A percentile compares a stretch with the other conserved stretches of the same genome.
Conservation (phyloP, 2,888 invertebrate species). For the Sympetrum striolatum region DNA sequence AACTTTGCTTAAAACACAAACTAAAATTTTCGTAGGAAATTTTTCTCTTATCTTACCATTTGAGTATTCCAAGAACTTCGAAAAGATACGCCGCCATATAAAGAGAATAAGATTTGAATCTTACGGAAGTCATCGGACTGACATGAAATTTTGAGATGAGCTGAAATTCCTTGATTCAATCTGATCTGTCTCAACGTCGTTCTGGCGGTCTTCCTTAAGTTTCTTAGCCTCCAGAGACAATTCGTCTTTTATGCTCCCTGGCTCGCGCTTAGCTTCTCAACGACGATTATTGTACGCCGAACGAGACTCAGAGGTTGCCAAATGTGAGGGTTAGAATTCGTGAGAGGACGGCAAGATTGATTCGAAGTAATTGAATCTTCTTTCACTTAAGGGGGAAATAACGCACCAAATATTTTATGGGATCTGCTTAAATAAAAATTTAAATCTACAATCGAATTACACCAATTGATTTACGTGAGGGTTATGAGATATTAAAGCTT, state of each 20-base stretch:
- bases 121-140: no score
- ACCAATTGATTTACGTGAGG: background rate
- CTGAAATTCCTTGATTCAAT: background rate
- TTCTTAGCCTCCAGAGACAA: background rate
- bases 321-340: background rate
- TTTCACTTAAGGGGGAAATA: background rate
- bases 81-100: no score
- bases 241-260: background rate
- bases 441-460: background rate
- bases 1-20: no score
- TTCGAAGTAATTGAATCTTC: no score
- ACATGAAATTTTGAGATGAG: no score
- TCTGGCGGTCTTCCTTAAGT: background rate
- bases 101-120: no score
- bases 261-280: background rate
- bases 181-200: background rate
- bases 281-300: background rate
- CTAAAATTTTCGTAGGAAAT: no score
- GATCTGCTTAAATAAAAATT: background rate
- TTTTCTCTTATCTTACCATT: no score
- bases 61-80: no score
- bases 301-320: background rate
- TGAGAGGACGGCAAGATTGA: background rate
- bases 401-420: background rate
- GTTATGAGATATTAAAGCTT: background rate